phyloP scores from a whole-genome alignment of 1,140 invertebrate genomes.

The Drosophila malerkotliana region DNA sequence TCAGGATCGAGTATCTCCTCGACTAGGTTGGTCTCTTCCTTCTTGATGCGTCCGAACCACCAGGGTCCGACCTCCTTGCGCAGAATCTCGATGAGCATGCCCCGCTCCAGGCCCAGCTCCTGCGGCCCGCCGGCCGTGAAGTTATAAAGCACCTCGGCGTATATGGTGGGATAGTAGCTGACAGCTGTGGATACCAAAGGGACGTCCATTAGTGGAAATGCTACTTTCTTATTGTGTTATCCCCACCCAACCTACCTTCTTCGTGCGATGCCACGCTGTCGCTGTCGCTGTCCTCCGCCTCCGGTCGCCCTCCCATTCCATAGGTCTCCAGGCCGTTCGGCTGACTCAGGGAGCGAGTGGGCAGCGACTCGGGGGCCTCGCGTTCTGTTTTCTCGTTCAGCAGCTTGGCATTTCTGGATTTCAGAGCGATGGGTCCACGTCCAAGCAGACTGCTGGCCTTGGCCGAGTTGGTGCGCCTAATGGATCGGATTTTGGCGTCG shows the following conservation, averaged over 20 bases:
- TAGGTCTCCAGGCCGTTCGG: constrained; percentile 88
- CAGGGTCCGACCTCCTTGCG: constrained; percentile 79
- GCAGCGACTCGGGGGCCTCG: constrained; percentile 85
- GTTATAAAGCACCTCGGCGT: constrained; percentile 81
- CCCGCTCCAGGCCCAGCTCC: constrained; percentile 78
- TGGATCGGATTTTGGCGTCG: constrained; percentile 47
- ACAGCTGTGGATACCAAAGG: constrained; percentile 30
- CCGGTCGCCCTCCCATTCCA: constrained; percentile 55
- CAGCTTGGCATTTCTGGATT: constrained; percentile 49
- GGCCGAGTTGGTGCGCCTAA: constrained; percentile 77
- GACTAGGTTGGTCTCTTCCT: constrained; percentile 68
- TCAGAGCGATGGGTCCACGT: constrained; percentile 27
- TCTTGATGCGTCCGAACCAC: constrained; percentile 83
- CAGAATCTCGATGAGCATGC: constrained; percentile 77
- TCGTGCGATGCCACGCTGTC: constrained; percentile 79
- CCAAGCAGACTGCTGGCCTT: constrained; percentile 62
- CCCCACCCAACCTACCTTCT: constrained; percentile 63
- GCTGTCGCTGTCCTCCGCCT: constrained; percentile 77
- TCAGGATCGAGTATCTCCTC: constrained; percentile 72
- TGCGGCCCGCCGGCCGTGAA: constrained; percentile 80
- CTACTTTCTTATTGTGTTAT: constrained; percentile 11
- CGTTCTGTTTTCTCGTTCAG: constrained; percentile 48
- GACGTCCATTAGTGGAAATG: constrained; percentile 1
- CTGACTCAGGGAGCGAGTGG: constrained; percentile 89
- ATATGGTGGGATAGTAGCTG: constrained; percentile 64